A percentile compares a stretch with the other conserved stretches of the same genome.
Evolutionary conservation across 2,888 invertebrate species (phyloP).

Genomic region (Geotrupes spiniger): DNA sequence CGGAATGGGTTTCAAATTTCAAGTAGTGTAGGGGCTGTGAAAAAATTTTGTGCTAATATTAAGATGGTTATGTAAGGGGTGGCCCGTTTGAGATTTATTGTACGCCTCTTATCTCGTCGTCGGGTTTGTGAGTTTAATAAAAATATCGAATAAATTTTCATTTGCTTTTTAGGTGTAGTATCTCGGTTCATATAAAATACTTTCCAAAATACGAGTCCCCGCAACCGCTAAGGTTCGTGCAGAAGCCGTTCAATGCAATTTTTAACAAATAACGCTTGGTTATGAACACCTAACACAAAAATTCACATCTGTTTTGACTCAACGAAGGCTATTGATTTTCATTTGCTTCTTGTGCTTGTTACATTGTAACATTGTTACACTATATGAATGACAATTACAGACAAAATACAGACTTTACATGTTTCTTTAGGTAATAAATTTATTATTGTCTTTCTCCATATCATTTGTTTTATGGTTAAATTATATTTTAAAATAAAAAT

Average conservation of each 20-base stretch:
- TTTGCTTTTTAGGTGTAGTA: slow-evolving; percentile 34
- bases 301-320: slow-evolving; percentile 6
- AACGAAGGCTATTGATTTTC: slow-evolving; percentile 20
- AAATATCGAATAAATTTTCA: slow-evolving; percentile 15
- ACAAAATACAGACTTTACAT: too few species aligned
- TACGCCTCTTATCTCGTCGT: too few species aligned
- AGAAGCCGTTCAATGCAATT: background rate
- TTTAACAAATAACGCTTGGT: slow-evolving; percentile 1
- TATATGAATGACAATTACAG: too few species aligned
- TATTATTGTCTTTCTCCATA: too few species aligned
- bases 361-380: too few species aligned
- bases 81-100: too few species aligned
- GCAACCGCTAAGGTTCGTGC: slow-evolving; percentile 30
- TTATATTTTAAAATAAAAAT: too few species aligned
- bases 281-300: background rate
- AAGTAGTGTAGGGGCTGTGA: slow-evolving; percentile 6
- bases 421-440: too few species aligned
- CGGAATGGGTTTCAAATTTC: slow-evolving; percentile 2
- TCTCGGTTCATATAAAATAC: slow-evolving; percentile 36
- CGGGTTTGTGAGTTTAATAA: background rate
- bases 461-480: too few species aligned
- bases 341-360: slow-evolving; percentile 14
- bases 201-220: slow-evolving; percentile 35
- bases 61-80: too few species aligned
- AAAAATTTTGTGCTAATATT: background rate